These are phyloP conservation scores for Drosophila affinis DNA, from an alignment of 2,888 invertebrate species.

Conservation along the genomic window DNA sequence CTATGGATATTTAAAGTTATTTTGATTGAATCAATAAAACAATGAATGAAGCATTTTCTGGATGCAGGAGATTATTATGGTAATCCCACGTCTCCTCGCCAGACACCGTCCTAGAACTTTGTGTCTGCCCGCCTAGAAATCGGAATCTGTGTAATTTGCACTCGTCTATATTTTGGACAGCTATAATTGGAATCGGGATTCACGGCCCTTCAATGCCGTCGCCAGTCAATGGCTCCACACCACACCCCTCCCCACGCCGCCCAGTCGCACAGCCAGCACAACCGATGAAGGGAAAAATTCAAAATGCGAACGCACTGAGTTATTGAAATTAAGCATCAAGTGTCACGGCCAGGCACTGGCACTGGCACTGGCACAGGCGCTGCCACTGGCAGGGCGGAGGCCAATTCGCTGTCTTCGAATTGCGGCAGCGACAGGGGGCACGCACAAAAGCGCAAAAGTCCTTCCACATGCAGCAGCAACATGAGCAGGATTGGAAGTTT, in stretches of 20 bases:
- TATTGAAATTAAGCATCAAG: constrained; percentile 81
- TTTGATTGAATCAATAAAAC: not conserved
- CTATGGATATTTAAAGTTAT: not conserved
- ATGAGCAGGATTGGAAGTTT: constrained; percentile 10
- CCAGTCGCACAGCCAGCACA: constrained; percentile 32
- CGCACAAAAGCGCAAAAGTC: constrained; percentile 75
- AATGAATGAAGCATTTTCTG: not conserved
- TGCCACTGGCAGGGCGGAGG: constrained; percentile 27
- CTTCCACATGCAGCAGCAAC: constrained; percentile 59
- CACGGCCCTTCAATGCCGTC: constrained; percentile 61
- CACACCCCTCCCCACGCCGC: no score
- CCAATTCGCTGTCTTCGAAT: constrained; percentile 51
- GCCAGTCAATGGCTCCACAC: constrained; percentile 62
- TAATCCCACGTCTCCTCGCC: not conserved
- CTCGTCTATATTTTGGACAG: constrained; percentile 72
- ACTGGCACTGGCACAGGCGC: no score
- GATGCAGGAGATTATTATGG: no score
- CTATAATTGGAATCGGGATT: constrained; percentile 67
- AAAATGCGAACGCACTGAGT: constrained; percentile 68
- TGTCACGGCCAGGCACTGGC: constrained; percentile 66
- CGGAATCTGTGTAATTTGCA: constrained; percentile 72
- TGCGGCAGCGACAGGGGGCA: constrained; percentile 36
- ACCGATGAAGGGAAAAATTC: constrained; percentile 42
- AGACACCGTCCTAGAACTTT: not conserved
- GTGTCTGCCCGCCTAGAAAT: constrained; percentile 28